These are phyloP conservation scores for Etia nguti DNA, from an alignment of 2,113 vertebrate genomes.

Conservation along the genomic window DNA sequence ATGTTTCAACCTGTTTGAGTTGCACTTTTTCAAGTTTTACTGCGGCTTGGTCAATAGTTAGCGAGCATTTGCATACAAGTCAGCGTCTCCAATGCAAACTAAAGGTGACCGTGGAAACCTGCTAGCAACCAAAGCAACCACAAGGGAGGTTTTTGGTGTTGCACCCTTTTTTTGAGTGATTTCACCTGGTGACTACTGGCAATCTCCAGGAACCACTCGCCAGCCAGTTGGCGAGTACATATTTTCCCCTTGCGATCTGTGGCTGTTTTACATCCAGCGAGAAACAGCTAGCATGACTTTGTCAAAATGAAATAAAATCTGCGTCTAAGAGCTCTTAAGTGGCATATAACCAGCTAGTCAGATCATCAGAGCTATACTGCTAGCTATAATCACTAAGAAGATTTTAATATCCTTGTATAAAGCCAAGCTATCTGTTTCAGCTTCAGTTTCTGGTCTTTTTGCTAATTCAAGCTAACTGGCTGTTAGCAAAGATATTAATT, in stretches of 20 bases:
- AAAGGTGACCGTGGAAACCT: background rate
- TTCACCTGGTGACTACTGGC: background rate
- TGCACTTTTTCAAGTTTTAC: background rate
- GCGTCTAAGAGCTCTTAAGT: background rate
- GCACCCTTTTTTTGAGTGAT: background rate
- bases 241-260: background rate
- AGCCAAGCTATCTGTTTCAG: background rate
- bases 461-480: background rate
- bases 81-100: background rate
- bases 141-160: background rate
- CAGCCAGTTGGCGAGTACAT: background rate
- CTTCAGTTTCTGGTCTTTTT: background rate
- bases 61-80: background rate
- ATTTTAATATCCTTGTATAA: background rate
- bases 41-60: background rate
- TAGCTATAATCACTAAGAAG: background rate
- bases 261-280: background rate
- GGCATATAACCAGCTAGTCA: background rate
- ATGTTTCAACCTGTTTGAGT: background rate
- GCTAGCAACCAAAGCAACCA: background rate
- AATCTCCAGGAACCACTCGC: background rate
- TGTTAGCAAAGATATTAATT: background rate
- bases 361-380: background rate
- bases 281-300: background rate
- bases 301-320: background rate